Evolutionary conservation across 2,888 invertebrate genomes (phyloP), one percentile per base, ranked within the genome.

Genomic region (Heteropelma amictum): DNA sequence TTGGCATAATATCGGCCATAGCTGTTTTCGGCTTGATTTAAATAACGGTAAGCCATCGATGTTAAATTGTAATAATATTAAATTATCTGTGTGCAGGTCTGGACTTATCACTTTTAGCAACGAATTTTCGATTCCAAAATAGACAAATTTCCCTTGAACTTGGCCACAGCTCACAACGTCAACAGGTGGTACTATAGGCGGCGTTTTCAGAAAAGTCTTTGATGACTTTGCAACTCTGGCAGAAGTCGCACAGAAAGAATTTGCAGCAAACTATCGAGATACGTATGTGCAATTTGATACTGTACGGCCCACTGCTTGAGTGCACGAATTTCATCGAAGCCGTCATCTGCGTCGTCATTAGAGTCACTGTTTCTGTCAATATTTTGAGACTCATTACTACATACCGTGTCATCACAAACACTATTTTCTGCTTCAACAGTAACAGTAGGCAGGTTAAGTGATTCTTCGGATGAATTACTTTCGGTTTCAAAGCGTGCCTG

Each of bases 1-100:
- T 72, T 73, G 72, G 28, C 58, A 63, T 2, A 76, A 26, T 21
- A 76, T 74, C 3, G 72, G 65, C 72, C 74, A 74, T 19, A 74
- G 53, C 19, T 68, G 54, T 53, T 58, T 38, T 2, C 21, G 6
- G 33, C 71, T 72, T 7, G 76, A 78, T 42, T 58, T 76, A 26
- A 58, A 76, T 12, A 65, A 7, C 2, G 38, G 63, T n/a, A 70
- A 14, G 2, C 69, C 76, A 53, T 76, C 76, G 5, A 65, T 58
- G 49, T 76, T 71, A 51, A 76, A 12, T 30, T 38, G 28, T 14
- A 76, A 42, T n/a, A 63, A 5, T 21, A 78, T 53, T 7, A 7
- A 5, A 8, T 10, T 14, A 33, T 72, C 33, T 5, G 49, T 10
- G 14, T 78, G 67, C 2, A 76, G 28, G 21, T 74, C 38, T 0